phyloP scores from a whole-genome alignment of 64 coral and sea anemone genomes.

The Porites lutea region DNA sequence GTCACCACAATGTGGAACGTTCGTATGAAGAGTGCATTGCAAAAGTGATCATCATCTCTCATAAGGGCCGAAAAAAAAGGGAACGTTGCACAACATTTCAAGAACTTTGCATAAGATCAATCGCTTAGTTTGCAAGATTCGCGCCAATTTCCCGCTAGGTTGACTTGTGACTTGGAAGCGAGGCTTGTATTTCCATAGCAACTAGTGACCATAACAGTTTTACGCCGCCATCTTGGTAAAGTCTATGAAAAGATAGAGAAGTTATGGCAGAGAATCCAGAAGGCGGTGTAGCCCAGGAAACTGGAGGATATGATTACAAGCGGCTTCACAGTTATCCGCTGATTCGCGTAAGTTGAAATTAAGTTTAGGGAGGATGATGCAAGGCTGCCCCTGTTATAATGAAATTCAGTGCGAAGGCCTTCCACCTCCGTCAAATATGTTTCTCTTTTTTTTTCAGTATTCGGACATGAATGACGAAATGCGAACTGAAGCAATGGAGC shows the following conservation, averaged over 20 bases:
- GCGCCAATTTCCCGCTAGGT: neutral
- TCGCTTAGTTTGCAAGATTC: neutral
- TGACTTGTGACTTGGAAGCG: constrained; percentile 21
- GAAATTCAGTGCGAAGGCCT: too few species aligned
- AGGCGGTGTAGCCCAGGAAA: constrained; percentile 70
- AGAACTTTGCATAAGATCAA: neutral
- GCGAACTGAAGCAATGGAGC: constrained; percentile 99
- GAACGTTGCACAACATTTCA: neutral
- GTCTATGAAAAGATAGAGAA: neutral
- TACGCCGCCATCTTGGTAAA: constrained; percentile 46
- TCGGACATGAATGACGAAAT: constrained; percentile 99
- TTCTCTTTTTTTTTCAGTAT: constrained; percentile 55
- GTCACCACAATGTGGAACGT: neutral
- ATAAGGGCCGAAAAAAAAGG: neutral
- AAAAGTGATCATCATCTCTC: neutral
- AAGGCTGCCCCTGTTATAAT: neutral
- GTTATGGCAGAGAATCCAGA: constrained; percentile 77
- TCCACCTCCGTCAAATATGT: neutral
- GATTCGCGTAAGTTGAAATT: constrained; percentile 77
- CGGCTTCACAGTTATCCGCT: constrained; percentile 97
- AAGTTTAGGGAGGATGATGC: neutral
- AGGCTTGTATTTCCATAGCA: constrained; percentile 65
- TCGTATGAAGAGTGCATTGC: too few species aligned
- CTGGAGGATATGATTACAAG: constrained; percentile 97
- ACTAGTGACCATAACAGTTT: neutral